A percentile compares a stretch with the other conserved stretches of the same genome.
These are phyloP conservation scores for Syrrhaptes paradoxus DNA, from an alignment of 2,113 vertebrate species.

Conservation along the genomic window DNA sequence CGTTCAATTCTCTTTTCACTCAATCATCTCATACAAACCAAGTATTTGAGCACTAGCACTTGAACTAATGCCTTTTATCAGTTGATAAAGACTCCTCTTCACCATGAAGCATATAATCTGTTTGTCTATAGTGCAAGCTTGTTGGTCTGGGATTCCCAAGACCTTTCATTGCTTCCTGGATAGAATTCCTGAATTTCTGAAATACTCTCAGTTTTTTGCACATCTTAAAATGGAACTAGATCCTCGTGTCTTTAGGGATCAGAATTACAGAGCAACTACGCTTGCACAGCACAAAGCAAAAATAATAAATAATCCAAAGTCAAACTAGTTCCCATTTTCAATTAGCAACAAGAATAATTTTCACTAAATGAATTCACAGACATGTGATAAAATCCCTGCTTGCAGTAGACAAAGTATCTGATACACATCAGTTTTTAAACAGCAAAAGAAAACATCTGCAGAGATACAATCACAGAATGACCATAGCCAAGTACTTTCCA, in stretches of 20 bases:
- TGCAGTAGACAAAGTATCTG: not conserved
- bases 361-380: not conserved
- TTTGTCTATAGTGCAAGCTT: not conserved
- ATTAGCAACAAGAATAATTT: not conserved
- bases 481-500: not conserved
- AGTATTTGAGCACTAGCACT: not conserved
- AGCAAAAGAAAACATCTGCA: conserved; percentile 29
- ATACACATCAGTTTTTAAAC: not conserved
- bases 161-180: not conserved
- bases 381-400: not conserved
- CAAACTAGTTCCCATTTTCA: not conserved
- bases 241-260: not conserved
- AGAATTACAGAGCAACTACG: not conserved
- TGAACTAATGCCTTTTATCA: not conserved
- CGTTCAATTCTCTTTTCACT: not conserved
- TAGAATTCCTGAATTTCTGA: not conserved
- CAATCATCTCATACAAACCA: not conserved
- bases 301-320: not conserved
- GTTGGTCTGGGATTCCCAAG: not conserved
- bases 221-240: not conserved
- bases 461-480: not conserved
- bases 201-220: not conserved
- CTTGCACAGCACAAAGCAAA: not conserved
- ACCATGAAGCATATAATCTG: not conserved
- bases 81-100: not conserved